Percentiles rank a stretch among this genome's conserved stretches.
Evolutionary conservation across 2,113 vertebrate genomes (phyloP).

Genomic region (Heloderma charlesbogerti): DNA sequence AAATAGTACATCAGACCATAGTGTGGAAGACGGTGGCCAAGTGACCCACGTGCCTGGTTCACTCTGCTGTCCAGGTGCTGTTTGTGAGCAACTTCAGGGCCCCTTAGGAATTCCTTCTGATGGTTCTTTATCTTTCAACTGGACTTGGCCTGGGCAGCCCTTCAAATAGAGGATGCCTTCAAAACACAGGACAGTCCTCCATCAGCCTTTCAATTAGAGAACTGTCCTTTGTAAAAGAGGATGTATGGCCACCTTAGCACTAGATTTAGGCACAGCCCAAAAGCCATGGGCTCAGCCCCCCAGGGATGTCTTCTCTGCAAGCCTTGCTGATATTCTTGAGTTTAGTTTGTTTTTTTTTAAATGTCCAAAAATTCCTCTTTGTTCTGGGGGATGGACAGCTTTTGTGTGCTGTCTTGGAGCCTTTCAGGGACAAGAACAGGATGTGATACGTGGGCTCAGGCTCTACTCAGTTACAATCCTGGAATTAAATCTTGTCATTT

Average conservation of each 20-base stretch:
- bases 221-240: background rate
- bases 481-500: constrained; percentile 69
- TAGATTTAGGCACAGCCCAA: background rate
- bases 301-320: background rate
- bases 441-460: constrained; percentile 62
- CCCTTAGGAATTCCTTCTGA: too few species aligned
- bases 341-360: constrained; percentile 67
- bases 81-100: too few species aligned
- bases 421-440: constrained; percentile 62
- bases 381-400: constrained; percentile 80
- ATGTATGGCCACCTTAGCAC: background rate
- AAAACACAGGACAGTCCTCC: too few species aligned
- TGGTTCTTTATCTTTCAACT: too few species aligned
- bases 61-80: too few species aligned
- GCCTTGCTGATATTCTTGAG: background rate
- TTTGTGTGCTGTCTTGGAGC: constrained; percentile 78
- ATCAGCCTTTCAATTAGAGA: too few species aligned
- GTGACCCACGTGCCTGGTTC: too few species aligned
- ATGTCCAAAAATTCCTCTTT: constrained; percentile 72
- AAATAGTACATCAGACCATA: too few species aligned
- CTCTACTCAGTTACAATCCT: constrained; percentile 74
- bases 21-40: too few species aligned
- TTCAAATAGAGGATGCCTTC: too few species aligned
- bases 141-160: too few species aligned
- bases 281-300: background rate